Conservation (phyloP, 2,113 vertebrate species). For the Syngnathus typhle region DNA sequence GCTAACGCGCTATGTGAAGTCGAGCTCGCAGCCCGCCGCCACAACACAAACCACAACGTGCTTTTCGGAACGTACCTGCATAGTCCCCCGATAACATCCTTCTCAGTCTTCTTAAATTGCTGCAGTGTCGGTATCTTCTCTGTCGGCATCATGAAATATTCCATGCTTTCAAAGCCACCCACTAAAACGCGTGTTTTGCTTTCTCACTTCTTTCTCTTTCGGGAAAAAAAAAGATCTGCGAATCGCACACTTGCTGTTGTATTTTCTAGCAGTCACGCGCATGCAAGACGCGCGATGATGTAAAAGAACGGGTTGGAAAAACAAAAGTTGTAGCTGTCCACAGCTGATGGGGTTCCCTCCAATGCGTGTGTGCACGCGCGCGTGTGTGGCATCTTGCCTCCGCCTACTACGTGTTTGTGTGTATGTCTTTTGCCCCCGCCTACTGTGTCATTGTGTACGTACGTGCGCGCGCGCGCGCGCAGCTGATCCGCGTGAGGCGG, state of each 20-base stretch:
- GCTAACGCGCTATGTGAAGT: constrained; percentile 33
- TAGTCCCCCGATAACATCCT: constrained; percentile 86
- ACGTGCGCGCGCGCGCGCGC: constrained; percentile 65
- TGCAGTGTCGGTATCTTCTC: constrained; percentile 82
- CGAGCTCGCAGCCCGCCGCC: constrained; percentile 24
- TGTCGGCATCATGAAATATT: constrained; percentile 89
- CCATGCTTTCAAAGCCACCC: constrained; percentile 73
- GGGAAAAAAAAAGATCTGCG: background rate
- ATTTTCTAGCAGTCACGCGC: background rate
- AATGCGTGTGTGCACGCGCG: constrained; percentile 44
- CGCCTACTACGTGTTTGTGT: constrained; percentile 62
- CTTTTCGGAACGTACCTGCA: constrained; percentile 76
- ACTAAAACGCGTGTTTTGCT: constrained; percentile 28
- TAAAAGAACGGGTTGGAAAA: constrained; percentile 10
- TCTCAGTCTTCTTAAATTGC: constrained; percentile 89
- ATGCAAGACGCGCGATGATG: background rate
- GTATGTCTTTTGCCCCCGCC: constrained; percentile 43
- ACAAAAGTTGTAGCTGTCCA: constrained; percentile 49
- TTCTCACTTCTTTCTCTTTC: constrained; percentile 16
- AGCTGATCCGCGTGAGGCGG: constrained; percentile 83
- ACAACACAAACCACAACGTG: constrained; percentile 2
- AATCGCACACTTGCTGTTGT: constrained; percentile 3
- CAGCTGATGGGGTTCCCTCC: constrained; percentile 73
- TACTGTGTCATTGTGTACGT: constrained; percentile 52
- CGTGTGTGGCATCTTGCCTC: constrained; percentile 57